Base-by-base conservation (phyloP, 2,888 invertebrate genomes). In the Barypeithes pellucidus region DNA sequence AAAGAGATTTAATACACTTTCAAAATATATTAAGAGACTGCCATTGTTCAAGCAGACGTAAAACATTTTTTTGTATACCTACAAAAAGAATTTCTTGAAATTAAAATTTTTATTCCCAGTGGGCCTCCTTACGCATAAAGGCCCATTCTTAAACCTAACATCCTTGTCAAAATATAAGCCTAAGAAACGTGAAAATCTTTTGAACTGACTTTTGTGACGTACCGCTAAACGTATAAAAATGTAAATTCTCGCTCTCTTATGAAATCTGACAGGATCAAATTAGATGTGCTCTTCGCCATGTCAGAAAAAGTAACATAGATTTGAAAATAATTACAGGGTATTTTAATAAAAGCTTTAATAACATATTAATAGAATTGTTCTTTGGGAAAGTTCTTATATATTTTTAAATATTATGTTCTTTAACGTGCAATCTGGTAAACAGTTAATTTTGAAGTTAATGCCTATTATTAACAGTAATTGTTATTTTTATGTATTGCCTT, bases 181-280 rank as follows among this genome's bases (percentile, higher is more conserved):
- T 73, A 65, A 76, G 77, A 78, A 78, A 79, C 67, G 77, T 77
- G 76, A 78, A 80, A 79, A 78, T 77, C 76, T 76, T 72, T 75
- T 76, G 77, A 77, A 77, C 80, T 78, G 81, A 80, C 81, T 76
- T 75, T 80, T 78, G 75, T 76, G 74, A 79, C 77, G 68, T 75
- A 78, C 76, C 78, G 33, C 54, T 77, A 73, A 73, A 57, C 59
- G 62, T 72, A 74, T 66, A 74, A 69, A 75, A 76, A 76, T 76
- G 74, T 74, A 74, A 72, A 76, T 76, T 76, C 67, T 54, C 67
- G 41, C 66, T 69, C 62, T 39, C 52, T 67, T 67, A 67, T 67
- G 67, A 75, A 72, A 66, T 71, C 61, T 66, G 72, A 75, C 75
- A 73, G 71, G 67, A 43, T 65, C 61, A 66, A 65, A 69, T 72